Evolutionary conservation across 2,888 invertebrate genomes (phyloP).

Genomic region (Drosophila melanosoma): DNA sequence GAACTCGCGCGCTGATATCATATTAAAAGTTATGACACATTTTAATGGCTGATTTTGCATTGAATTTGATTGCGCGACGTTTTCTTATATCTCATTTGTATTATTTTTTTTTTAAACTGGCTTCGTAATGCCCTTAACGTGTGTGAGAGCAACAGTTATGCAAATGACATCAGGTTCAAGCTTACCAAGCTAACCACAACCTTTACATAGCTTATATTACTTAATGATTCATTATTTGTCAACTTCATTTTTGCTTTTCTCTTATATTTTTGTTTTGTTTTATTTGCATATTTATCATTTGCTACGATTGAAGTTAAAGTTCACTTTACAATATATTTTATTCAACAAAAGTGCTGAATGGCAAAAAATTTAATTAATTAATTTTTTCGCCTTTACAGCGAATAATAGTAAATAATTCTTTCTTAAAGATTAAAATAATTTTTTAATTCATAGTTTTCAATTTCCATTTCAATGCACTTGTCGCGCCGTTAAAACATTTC

Average conservation of each 20-base stretch:
- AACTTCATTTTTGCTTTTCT: background rate
- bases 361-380: background rate
- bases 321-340: background rate
- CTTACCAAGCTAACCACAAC: background rate
- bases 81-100: background rate
- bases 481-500: too few species aligned
- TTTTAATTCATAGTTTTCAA: background rate
- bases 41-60: slow-evolving; percentile 48
- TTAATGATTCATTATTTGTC: background rate
- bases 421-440: background rate
- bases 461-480: background rate
- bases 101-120: slow-evolving; percentile 16
- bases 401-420: too few species aligned
- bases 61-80: slow-evolving; percentile 29
- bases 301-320: background rate
- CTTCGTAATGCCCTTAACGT: background rate
- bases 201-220: background rate
- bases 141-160: background rate
- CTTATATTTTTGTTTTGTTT: background rate
- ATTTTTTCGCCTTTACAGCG: background rate
- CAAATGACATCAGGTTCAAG: background rate
- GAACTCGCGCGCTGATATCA: slow-evolving; percentile 53
- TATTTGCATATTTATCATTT: background rate
- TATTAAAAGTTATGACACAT: slow-evolving; percentile 54
- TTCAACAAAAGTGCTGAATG: background rate